These are phyloP conservation scores for Hirundo rustica DNA, from an alignment of 2,797 vertebrate genomes.

Conservation along the genomic window DNA sequence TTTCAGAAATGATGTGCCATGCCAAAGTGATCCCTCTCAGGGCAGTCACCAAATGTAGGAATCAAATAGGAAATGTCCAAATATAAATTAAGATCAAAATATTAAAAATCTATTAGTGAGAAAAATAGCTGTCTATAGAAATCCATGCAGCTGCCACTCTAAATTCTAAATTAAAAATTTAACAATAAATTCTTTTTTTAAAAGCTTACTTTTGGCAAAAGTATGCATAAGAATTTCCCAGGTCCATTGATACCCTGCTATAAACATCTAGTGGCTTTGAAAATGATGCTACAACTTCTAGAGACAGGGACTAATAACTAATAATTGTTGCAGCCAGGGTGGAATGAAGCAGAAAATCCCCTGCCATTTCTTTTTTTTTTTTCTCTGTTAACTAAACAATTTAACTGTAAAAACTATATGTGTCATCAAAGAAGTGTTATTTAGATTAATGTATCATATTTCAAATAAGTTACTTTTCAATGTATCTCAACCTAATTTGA, in stretches of 20 bases:
- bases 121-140: neutral
- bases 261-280: neutral
- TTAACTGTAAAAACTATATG: neutral
- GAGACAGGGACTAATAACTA: neutral
- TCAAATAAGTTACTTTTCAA: neutral
- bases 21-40: neutral
- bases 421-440: neutral
- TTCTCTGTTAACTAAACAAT: neutral
- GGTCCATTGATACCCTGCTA: neutral
- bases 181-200: neutral
- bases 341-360: neutral
- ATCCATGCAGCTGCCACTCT: rapidly evolving
- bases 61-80: neutral
- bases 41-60: neutral
- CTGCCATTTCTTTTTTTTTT: neutral
- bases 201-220: neutral
- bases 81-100: neutral
- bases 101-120: neutral
- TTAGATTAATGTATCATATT: neutral
- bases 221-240: neutral
- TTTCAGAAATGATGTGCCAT: neutral
- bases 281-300: neutral
- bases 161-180: neutral
- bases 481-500: neutral
- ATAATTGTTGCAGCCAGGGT: neutral